Base-by-base conservation (phyloP, 2,888 invertebrate genomes). In the Philopedon plagiatum region DNA sequence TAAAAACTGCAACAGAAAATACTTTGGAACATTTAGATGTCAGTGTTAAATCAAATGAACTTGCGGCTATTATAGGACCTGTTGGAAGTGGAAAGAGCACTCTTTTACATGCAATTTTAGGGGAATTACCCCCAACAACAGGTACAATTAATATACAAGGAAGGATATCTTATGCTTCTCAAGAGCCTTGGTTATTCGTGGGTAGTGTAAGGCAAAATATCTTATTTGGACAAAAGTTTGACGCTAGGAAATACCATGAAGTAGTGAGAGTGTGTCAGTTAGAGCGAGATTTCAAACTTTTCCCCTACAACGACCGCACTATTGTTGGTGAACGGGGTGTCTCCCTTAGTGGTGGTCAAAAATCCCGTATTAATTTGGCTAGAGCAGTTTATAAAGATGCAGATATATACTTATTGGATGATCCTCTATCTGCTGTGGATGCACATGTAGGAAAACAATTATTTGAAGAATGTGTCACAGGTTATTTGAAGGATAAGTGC, bases 351-450 rank as follows among this genome's bases (percentile, higher is more conserved):
- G 93, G 90, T 81, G 94, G 96, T 1, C 96, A 96, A 83, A 91
- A 93, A 76, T 95, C 96, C 0, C 89, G 97, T 75, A 93, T 97
- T 62, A 94, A 94, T 64, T 87, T 97, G 49, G 95, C 94, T 0
- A 89, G 96, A 75, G 92, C 95, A 0, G 90, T 96, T 0, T 96
- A 96, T 85, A 91, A 92, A 49, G 90, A 94, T 66, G 91, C 94
- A 0, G 94, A 95, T 75, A 92, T 96, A 73, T 96, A 95, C 81
- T 85, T 96, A 9, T 86, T 97, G 60, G 96, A 97, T 83, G 96
- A 97, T 86, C 96, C 96, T 0, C 86, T 97, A 19, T 93, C 94
- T 74, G 96, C 96, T 0, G 96, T 96, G 5, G 97, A 97, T 86
- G 90, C 95, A 0, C 93, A 94, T 82, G 96, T 96, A 1, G 94